phyloP scores from a whole-genome alignment of 2,888 invertebrate genomes.

The Alviniconcha strummeri region DNA sequence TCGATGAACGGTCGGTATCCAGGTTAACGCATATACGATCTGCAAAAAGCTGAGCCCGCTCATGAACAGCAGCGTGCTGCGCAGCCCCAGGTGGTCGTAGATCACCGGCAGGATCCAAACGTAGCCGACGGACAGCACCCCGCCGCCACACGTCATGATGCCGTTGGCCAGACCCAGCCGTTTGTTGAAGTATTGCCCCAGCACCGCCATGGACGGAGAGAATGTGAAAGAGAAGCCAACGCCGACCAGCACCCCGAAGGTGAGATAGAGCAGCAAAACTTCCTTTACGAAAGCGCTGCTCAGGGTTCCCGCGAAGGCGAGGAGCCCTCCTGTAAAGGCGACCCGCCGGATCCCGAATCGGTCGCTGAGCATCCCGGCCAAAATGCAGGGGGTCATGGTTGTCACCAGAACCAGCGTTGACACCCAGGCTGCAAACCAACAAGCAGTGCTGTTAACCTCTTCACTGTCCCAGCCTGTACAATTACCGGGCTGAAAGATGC shows the following conservation, averaged over 20 bases:
- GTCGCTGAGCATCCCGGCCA: constrained; percentile 90
- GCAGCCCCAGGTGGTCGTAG: constrained; percentile 56
- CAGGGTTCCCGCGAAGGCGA: constrained; percentile 86
- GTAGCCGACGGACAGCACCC: constrained; percentile 84
- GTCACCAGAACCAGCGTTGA: constrained; percentile 91
- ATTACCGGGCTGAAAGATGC: no score
- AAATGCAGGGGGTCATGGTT: constrained; percentile 90
- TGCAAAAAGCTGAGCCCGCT: constrained; percentile 82
- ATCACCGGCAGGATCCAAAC: constrained; percentile 58
- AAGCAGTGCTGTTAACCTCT: not conserved
- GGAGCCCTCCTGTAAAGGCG: constrained; percentile 86
- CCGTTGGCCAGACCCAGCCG: constrained; percentile 92
- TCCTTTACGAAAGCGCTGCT: constrained; percentile 85
- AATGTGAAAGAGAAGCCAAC: constrained; percentile 91
- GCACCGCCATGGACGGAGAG: constrained; percentile 91
- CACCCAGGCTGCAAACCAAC: constrained; percentile 84
- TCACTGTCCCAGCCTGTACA: no score
- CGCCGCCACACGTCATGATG: constrained; percentile 91
- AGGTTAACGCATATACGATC: constrained; percentile 75
- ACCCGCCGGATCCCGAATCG: constrained; percentile 88
- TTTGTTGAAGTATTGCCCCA: constrained; percentile 91
- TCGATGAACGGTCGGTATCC: constrained; percentile 55
- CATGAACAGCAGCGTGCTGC: constrained; percentile 73
- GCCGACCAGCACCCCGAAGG: constrained; percentile 92
- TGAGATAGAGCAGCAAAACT: constrained; percentile 86